Base-by-base conservation (phyloP, 2,113 vertebrate species). In the Mastomys natalensis region DNA sequence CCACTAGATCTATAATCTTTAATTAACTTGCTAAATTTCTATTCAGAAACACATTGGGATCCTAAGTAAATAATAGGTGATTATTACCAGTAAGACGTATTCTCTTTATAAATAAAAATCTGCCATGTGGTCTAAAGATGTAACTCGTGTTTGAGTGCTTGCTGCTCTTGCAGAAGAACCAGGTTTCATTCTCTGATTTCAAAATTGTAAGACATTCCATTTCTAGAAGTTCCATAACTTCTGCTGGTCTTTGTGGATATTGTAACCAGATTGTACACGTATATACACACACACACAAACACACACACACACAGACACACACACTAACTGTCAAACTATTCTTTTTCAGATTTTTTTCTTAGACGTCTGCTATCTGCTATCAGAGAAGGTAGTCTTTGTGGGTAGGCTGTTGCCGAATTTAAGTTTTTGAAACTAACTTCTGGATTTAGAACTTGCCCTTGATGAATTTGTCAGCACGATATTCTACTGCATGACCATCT, bases 21-120 rank as follows among this genome's bases (percentile, higher is more conserved):
- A 43, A 73, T 10, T 53, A 29, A 29, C 13, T 11, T 17, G 4
- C 3, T 43, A 55, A 74, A 55, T 76, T 81, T 86, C 74, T 43
- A 78, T 58, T 76, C 5, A 82, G 17, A 95, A 94, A 43, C 45
- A 17, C 4, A 53, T 77, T 73, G 22, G 93, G 95, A 66, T 37
- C 13, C 53, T 86, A 34, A 31, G 19, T 89, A 85, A 76, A 51
- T 13, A 77, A 26, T 3, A 60, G 5, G 43, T 22, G 5, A 76
- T 89, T 29, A 2, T 87, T 87, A 5, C 34, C 43, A 51, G 40
- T 82, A 37, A 90, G 62, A 62, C n/a, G 64, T 16, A 62, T 70
- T 78, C 89, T 37, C 24, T 68, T 74, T 90, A 55, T 72, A 80
- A 92, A 73, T 89, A 45, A 94, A 40, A 64, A 12, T 86, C 62